Conservation (phyloP, 53 echinoderm and acorn worm species). For the Glandiceps talaboti region DNA sequence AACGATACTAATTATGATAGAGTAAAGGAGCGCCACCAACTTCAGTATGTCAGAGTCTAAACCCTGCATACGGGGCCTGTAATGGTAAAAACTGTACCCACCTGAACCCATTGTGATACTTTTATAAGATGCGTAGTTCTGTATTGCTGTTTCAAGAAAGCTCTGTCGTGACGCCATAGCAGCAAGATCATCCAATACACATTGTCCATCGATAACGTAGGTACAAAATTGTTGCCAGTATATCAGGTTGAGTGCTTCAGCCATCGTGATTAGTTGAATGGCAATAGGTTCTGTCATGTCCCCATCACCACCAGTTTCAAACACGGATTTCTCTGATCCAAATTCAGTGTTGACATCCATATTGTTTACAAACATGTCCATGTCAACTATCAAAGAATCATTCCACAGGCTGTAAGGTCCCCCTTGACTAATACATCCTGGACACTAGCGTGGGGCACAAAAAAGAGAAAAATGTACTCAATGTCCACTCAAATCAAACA, state of each 20-base stretch:
- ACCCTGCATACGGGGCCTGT: no score
- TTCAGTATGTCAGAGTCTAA: no score
- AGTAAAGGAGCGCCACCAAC: no score
- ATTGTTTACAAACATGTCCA: constrained; percentile 13
- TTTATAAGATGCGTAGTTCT: background rate
- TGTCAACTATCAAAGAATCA: constrained; percentile 19
- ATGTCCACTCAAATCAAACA: no score
- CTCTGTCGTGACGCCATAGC: background rate
- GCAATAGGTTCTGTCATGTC: background rate
- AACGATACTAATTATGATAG: no score
- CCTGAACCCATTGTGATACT: background rate
- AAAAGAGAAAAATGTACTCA: no score
- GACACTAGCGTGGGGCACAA: no score
- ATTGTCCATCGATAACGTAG: background rate
- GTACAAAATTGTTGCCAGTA: background rate
- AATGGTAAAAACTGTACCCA: background rate
- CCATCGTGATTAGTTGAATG: background rate
- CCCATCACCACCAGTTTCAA: background rate
- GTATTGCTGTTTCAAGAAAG: background rate
- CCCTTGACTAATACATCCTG: background rate
- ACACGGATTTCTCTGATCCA: background rate
- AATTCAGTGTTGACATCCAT: constrained; percentile 2
- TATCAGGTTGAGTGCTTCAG: background rate
- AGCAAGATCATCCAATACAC: background rate
- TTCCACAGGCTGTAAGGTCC: constrained; percentile 6